Evolutionary conservation across 2,888 invertebrate genomes (phyloP).

Genomic region (Limnephilus rhombicus): DNA sequence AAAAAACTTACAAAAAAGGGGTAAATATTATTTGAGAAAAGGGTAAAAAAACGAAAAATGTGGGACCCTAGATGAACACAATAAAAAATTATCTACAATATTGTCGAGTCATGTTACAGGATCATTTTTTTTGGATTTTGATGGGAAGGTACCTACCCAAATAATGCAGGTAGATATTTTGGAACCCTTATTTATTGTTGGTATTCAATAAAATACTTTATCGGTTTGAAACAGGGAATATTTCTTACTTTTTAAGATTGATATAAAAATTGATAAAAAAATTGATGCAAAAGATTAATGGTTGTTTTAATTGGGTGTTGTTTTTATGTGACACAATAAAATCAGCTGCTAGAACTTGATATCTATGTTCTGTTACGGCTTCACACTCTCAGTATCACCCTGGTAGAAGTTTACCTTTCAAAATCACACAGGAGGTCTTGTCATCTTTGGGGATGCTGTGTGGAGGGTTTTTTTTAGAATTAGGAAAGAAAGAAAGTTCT

Average conservation of each 20-base stretch:
- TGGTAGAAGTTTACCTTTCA: too few relatives aligned
- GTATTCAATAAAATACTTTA: not conserved
- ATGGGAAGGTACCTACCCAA: not conserved
- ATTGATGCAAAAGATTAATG: not conserved
- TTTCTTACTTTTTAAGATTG: not conserved
- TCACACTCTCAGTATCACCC: too few relatives aligned
- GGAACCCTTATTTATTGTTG: not conserved
- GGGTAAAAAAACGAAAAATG: not conserved
- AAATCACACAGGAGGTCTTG: too few relatives aligned
- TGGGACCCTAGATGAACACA: not conserved
- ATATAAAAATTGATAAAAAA: not conserved
- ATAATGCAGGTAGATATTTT: not conserved
- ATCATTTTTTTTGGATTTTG: not conserved
- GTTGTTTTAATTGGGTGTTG: not conserved
- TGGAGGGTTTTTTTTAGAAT: too few relatives aligned
- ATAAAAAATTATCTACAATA: constrained; percentile 38
- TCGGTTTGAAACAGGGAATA: not conserved
- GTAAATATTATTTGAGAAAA: not conserved
- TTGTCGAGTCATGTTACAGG: constrained; percentile 61
- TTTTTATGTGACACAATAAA: not conserved
- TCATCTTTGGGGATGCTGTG: too few relatives aligned
- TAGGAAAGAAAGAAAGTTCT: too few relatives aligned
- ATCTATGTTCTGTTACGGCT: not conserved
- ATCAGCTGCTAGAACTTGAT: not conserved
- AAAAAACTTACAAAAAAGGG: not conserved